Percentiles rank a stretch among this genome's conserved stretches.
Evolutionary conservation across 2,888 invertebrate species (phyloP).

Genomic region (Leptopterna dolabrata): DNA sequence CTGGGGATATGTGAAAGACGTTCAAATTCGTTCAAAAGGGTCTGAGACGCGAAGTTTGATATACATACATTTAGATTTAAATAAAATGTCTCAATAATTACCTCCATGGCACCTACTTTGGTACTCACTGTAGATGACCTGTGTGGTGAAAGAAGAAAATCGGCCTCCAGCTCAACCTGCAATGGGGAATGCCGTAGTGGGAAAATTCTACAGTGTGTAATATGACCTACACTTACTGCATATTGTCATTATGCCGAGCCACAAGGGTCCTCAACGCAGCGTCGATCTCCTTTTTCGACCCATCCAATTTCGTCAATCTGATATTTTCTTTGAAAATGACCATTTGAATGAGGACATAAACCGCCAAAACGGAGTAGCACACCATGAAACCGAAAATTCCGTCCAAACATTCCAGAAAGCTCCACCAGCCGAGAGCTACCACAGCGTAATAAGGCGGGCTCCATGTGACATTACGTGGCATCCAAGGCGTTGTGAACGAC

Average conservation of each 20-base stretch:
- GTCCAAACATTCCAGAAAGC: not conserved
- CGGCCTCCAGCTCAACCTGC: too few relatives aligned
- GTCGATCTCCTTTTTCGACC: not conserved
- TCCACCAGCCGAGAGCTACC: not conserved
- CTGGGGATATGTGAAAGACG: too few relatives aligned
- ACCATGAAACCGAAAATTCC: not conserved
- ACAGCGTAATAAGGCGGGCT: not conserved
- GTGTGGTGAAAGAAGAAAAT: too few relatives aligned
- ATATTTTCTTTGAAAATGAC: constrained; percentile 9
- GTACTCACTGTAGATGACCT: too few relatives aligned
- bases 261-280: not conserved
- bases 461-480: not conserved
- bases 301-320: not conserved
- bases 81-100: too few relatives aligned
- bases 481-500: not conserved
- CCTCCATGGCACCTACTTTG: too few relatives aligned
- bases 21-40: too few relatives aligned
- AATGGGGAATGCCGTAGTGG: too few relatives aligned
- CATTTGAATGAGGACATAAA: not conserved
- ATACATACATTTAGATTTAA: too few relatives aligned
- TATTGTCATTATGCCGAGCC: not conserved
- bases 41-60: too few relatives aligned
- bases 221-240: not conserved
- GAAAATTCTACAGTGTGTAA: too few relatives aligned
- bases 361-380: not conserved